These are phyloP conservation scores for Steinernema khuongi DNA, from an alignment of 1,140 invertebrate species.

Conservation along the genomic window DNA sequence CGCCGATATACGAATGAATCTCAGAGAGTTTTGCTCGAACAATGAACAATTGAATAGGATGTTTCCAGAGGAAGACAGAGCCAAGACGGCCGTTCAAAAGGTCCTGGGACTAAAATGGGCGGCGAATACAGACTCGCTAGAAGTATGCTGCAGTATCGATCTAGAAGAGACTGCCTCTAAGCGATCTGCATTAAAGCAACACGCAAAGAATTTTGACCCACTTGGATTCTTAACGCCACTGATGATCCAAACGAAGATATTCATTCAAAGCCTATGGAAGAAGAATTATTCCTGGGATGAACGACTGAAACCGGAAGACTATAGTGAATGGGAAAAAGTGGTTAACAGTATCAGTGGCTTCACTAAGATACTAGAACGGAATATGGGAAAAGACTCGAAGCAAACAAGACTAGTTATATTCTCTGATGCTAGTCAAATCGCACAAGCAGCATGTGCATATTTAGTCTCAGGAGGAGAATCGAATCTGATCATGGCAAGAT, in stretches of 20 bases:
- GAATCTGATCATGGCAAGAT: conserved; percentile 9
- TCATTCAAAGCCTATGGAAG: conserved; percentile 24
- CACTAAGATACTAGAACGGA: not conserved
- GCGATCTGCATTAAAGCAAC: not conserved
- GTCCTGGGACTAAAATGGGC: conserved; percentile 26
- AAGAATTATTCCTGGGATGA: conserved; percentile 18
- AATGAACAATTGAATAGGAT: not conserved
- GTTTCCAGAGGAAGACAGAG: conserved; percentile 22
- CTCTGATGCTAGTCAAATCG: conserved; percentile 15
- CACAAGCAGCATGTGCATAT: conserved; percentile 15
- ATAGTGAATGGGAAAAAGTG: conserved; percentile 12
- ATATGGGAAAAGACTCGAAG: not conserved
- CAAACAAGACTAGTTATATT: not conserved
- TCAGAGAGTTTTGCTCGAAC: conserved; percentile 25
- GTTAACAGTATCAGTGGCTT: not conserved
- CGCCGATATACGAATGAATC: conserved; percentile 18
- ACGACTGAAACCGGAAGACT: not conserved
- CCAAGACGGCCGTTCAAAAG: not conserved
- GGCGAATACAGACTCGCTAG: not conserved
- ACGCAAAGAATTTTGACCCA: conserved; percentile 22
- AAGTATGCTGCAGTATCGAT: not conserved
- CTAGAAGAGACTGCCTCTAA: not conserved
- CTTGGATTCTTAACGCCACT: conserved; percentile 25
- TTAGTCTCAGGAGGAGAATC: not conserved
- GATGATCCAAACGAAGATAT: not conserved